Percentiles rank a stretch among this genome's conserved stretches.
These are phyloP conservation scores for Phyllostomus hastatus DNA, from an alignment of 2,113 vertebrate species.

Conservation along the genomic window DNA sequence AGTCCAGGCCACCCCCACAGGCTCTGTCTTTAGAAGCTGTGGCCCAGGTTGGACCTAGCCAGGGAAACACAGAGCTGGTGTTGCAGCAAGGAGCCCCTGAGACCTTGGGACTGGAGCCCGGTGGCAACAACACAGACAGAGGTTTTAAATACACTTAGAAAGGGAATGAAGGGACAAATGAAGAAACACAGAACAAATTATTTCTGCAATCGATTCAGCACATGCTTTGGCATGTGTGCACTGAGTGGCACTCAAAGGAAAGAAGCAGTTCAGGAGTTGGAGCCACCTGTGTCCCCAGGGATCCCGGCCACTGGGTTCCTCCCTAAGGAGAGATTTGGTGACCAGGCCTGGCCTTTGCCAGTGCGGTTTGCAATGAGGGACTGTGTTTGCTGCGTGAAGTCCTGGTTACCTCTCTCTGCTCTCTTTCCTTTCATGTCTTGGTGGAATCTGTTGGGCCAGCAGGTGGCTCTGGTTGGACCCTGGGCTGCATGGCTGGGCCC, in stretches of 20 bases:
- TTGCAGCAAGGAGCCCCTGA: not conserved
- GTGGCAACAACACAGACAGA: not conserved
- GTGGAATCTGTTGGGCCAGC: not conserved
- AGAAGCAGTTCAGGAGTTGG: not conserved
- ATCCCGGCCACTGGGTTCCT: not conserved
- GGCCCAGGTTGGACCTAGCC: not conserved
- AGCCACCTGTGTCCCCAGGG: not conserved
- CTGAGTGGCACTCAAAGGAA: not conserved
- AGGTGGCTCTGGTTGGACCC: not conserved
- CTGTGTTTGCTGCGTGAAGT: not conserved
- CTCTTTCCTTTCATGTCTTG: not conserved
- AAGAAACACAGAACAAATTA: not conserved
- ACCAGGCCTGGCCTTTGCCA: not conserved
- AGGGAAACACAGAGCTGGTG: not conserved
- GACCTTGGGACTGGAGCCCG: not conserved
- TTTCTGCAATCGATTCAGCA: not conserved
- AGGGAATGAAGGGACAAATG: slow-evolving; percentile 7
- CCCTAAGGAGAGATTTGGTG: not conserved
- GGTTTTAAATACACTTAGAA: not conserved
- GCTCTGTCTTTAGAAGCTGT: not conserved
- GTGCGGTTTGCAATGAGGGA: not conserved
- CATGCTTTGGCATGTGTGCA: not conserved
- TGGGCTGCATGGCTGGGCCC: not conserved
- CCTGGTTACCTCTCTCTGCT: not conserved
- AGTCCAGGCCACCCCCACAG: not conserved